A percentile compares a stretch with the other conserved stretches of the same genome.
Evolutionary conservation across 1,140 invertebrate species (phyloP).

Genomic region (Vanessa atalanta): DNA sequence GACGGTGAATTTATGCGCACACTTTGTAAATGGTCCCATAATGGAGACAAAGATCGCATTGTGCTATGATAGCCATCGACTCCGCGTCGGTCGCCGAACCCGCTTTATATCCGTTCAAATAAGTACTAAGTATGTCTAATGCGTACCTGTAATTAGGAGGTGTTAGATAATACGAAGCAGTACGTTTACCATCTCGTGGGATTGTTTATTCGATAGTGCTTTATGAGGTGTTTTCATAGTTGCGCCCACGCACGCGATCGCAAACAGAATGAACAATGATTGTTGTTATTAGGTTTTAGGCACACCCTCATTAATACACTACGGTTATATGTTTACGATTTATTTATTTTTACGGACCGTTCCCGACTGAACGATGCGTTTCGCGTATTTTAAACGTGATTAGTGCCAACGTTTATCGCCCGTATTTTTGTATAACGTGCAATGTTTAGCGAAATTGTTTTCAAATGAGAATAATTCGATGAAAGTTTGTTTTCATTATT

Average conservation of each 20-base stretch:
- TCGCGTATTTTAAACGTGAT: constrained; percentile 19
- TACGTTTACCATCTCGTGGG: constrained; percentile 43
- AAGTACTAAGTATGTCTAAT: constrained; percentile 71
- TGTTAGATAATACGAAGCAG: constrained; percentile 72
- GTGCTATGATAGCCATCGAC: constrained; percentile 36
- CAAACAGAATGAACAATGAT: constrained; percentile 1
- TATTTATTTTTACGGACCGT: constrained; percentile 8
- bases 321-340: not conserved
- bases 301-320: constrained; percentile 6
- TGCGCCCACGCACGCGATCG: constrained; percentile 21
- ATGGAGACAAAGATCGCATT: constrained; percentile 32
- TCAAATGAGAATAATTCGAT: not conserved
- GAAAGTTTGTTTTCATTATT: constrained; percentile 4
- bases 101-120: constrained; percentile 64
- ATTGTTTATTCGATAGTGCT: constrained; percentile 35
- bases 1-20: no score
- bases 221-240: constrained; percentile 33
- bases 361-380: not conserved
- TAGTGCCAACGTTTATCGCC: constrained; percentile 18
- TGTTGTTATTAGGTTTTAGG: constrained; percentile 24
- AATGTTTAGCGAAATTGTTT: not conserved
- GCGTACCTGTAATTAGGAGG: constrained; percentile 74
- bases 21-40: constrained; percentile 32
- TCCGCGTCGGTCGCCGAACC: constrained; percentile 47
- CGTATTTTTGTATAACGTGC: constrained; percentile 7